Base-by-base conservation (phyloP, 1,140 invertebrate genomes). In the Lucilia cuprina region DNA sequence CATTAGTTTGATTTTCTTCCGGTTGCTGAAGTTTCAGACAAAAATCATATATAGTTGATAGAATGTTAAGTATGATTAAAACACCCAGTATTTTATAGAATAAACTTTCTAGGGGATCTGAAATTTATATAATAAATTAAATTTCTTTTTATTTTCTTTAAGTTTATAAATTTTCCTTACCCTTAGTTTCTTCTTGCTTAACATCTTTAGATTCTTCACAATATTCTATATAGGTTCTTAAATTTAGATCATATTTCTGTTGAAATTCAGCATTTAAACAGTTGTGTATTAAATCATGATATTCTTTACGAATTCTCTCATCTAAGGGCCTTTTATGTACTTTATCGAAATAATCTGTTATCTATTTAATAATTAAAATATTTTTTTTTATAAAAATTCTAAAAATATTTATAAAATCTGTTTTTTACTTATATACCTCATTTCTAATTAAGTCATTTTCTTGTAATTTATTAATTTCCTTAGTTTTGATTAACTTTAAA, bases 191-290 rank as follows among this genome's bases (percentile, higher is more conserved):
- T 0, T 47, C 14, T 8, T 10, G 2, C 7, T 5, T 13, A 17
- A 49, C n/a, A 13, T 86, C 85, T 8, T 86, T 84, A 0, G 87
- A 84, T 21, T 85, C 41, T 0, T 87, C 88, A 83, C 90, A 91
- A 55, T 91, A 91, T 84, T 90, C 87, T 49, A 91, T 87, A 60
- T 74, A 85, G 49, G 86, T 89, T n/a, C 86, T 86, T 34, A 87
- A 50, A 3, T 85, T 82, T 8, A 91, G 70, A 0, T 85, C 85
- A 80, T 85, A 91, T 30, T 86, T 84, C 0, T 83, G 55, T 5
- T 75, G 74, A 65, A 90, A 87, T 35, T 90, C 82, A 1, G 84
- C 84, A 83, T 91, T 91, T 5, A 91, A 74, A 47, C 90, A 91
- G 65, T 82, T 86, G 19, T 88, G 90, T 8, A 90, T 84, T 10